A percentile compares a stretch with the other conserved stretches of the same genome.
These are phyloP conservation scores for Cosmia pyralina DNA, from an alignment of 2,888 invertebrate species.

Conservation along the genomic window DNA sequence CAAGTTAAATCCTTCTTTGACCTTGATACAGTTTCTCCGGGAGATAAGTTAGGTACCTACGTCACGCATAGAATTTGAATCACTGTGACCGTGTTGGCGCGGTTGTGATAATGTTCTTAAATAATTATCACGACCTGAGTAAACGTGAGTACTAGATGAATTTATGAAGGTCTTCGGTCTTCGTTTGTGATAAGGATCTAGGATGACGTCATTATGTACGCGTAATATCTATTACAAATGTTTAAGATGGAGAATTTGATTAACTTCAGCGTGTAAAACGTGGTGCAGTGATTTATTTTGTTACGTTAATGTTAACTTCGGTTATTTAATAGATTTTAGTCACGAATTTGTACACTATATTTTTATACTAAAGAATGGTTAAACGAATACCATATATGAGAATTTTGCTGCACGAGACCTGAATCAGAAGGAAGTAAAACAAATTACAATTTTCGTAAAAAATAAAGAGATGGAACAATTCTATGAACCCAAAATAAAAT, in stretches of 20 bases:
- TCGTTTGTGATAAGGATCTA: conserved; percentile 46
- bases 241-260: conserved; percentile 18
- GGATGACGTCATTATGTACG: conserved; percentile 43
- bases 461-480: background rate
- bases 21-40: conserved; percentile 67
- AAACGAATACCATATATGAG: conserved; percentile 2
- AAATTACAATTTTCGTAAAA: background rate
- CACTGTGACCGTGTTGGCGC: conserved; percentile 66
- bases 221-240: conserved; percentile 34
- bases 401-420: background rate
- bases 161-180: conserved; percentile 62
- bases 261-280: conserved; percentile 16
- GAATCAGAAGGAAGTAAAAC: conserved; percentile 10
- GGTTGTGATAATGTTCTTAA: conserved; percentile 70
- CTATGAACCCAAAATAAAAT: conserved; percentile 3
- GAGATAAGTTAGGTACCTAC: conserved; percentile 62
- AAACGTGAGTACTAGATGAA: conserved; percentile 64
- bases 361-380: background rate
- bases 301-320: conserved; percentile 28
- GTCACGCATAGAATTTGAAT: conserved; percentile 61
- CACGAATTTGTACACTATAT: conserved; percentile 33
- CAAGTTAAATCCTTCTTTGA: conserved; percentile 53
- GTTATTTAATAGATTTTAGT: conserved; percentile 40
- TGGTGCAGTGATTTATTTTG: conserved; percentile 26
- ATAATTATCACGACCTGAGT: conserved; percentile 71